Evolutionary conservation across 2,888 invertebrate species (phyloP).

Genomic region (Cabera pusaria): DNA sequence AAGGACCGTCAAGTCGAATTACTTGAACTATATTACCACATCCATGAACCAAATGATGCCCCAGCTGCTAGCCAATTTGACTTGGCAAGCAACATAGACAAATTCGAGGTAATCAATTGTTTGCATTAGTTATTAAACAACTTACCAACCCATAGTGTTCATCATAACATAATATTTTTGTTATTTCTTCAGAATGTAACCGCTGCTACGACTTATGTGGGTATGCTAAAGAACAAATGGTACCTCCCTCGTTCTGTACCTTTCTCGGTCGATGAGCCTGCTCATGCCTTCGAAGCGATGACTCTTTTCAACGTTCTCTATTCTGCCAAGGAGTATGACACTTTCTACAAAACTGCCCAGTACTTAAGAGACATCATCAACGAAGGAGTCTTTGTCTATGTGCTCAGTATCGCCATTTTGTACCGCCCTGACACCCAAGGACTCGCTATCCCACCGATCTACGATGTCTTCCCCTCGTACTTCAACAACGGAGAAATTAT

Average conservation of each 20-base stretch:
- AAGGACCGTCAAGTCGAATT: conserved; percentile 66
- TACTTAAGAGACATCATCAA: conserved; percentile 87
- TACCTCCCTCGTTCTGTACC: conserved; percentile 82
- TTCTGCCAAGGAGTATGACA: conserved; percentile 87
- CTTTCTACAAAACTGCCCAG: conserved; percentile 87
- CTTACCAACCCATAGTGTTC: no score
- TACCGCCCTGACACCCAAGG: conserved; percentile 86
- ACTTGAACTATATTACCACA: conserved; percentile 68
- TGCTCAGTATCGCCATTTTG: conserved; percentile 84
- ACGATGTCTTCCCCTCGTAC: conserved; percentile 88
- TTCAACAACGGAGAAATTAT: conserved; percentile 88
- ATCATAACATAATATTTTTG: no score
- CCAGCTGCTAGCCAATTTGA: conserved; percentile 76
- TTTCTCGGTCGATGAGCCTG: conserved; percentile 80
- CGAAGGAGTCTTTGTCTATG: conserved; percentile 87
- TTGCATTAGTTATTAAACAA: no score
- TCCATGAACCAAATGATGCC: conserved; percentile 83
- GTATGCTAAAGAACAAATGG: conserved; percentile 76
- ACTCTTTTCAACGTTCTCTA: conserved; percentile 86
- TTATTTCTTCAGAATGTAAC: conserved; percentile 74
- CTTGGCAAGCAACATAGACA: conserved; percentile 73
- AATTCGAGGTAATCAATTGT: conserved; percentile 19
- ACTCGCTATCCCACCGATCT: conserved; percentile 86
- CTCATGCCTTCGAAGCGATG: conserved; percentile 84
- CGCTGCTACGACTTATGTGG: conserved; percentile 80